Base-by-base conservation (phyloP, 2,113 vertebrate genomes). In the Grallaria varia region DNA sequence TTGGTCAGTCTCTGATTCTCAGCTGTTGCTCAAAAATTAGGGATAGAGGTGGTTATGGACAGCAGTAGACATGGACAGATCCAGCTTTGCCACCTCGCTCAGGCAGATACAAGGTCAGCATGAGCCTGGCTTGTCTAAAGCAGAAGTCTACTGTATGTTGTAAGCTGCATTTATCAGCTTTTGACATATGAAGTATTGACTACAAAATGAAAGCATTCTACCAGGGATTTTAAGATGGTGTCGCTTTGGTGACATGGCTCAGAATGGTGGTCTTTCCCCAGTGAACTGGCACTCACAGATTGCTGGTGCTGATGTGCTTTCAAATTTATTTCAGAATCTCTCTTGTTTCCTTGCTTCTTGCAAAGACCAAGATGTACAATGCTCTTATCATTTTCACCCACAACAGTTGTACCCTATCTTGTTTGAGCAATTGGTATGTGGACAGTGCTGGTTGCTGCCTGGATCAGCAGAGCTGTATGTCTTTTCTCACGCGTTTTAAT, bases 21-120 rank as follows among this genome's bases (percentile, higher is more conserved):
- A 76, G 50, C 30, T 47, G 31, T 42, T 40, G 60, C 66, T 67
- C 66, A 82, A 27, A 87, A 71, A 20, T 71, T 19, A 33, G 45
- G 49, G 42, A 7, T 14, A 47, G 23, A 1, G 3, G 15, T 55
- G 33, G 27, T 49, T 87, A 35, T 8, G 5, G 40, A 19, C 8
- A 27, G 59, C 63, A 20, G 44, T 0, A 0, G 20, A 31, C 10
- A 18, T 0, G 0, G 28, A 30, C 40, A 84, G 35, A 35, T 62
- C 73, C n/a, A 62, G 19, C 37, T 69, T 72, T 84, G 50, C n/a
- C 37, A 44, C 21, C 4, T 56, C 55, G 16, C 31, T 77, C 33
- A 33, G 62, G 20, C 33, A 72, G 44, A 35, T 33, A 14, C 4
- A 14, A 44, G 28, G 25, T 82, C 50, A 81, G 55, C 5, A 0